Evolutionary conservation across 1,140 invertebrate species (phyloP).

Genomic region (Diachasma alloeum): DNA sequence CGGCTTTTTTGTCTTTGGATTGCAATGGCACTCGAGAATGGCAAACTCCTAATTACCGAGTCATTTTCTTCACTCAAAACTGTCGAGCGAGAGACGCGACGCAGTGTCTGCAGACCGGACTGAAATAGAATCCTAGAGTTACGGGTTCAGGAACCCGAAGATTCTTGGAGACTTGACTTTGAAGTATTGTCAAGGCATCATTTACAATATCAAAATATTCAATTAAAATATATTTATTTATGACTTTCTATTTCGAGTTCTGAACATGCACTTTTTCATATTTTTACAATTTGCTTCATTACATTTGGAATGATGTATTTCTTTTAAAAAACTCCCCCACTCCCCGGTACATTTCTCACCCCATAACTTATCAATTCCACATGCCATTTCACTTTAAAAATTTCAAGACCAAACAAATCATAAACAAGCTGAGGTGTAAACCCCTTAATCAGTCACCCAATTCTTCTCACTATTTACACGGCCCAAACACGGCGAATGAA

Average conservation of each 20-base stretch:
- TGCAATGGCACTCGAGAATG: neutral
- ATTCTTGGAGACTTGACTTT: neutral
- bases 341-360: too few relatives aligned
- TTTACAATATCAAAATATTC: too few relatives aligned
- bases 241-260: too few relatives aligned
- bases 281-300: too few relatives aligned
- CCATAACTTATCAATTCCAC: neutral
- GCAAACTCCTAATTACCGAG: neutral
- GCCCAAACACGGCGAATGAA: neutral
- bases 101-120: neutral
- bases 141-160: slow-evolving; percentile 2
- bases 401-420: neutral
- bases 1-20: neutral
- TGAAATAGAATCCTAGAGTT: slow-evolving; percentile 4
- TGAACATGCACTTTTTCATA: too few relatives aligned
- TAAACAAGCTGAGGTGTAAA: neutral
- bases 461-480: neutral
- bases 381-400: neutral
- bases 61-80: neutral
- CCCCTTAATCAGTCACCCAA: neutral
- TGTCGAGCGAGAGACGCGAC: neutral
- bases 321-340: too few relatives aligned
- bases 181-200: neutral
- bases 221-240: too few relatives aligned
- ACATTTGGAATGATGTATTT: too few relatives aligned